These are phyloP conservation scores for Taurulus bubalis DNA, from an alignment of 2,113 vertebrate species.

Conservation along the genomic window DNA sequence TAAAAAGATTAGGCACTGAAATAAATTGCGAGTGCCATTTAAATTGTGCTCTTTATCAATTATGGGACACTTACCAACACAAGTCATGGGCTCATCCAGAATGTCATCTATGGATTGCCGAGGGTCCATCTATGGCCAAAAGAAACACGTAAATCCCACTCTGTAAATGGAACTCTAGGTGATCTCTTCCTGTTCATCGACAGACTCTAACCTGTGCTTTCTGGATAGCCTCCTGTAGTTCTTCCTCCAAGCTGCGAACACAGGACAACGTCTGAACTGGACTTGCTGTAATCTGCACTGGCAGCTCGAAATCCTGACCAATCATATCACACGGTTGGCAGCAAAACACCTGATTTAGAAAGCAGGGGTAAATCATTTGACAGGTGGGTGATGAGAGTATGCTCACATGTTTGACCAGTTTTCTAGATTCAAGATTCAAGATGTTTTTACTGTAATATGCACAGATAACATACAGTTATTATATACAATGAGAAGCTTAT, in stretches of 20 bases:
- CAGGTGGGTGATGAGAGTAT: conserved; percentile 10
- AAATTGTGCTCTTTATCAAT: conserved; percentile 17
- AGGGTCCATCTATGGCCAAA: conserved; percentile 85
- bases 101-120: conserved; percentile 90
- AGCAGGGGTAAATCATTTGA: conserved; percentile 22
- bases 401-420: conserved; percentile 24
- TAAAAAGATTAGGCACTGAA: conserved; percentile 33
- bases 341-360: conserved; percentile 78
- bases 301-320: conserved; percentile 87
- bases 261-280: conserved; percentile 77
- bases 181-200: neutral
- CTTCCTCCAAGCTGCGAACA: conserved; percentile 88
- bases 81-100: conserved; percentile 83
- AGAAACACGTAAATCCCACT: conserved; percentile 16
- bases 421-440: neutral
- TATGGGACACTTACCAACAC: conserved; percentile 79
- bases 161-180: neutral
- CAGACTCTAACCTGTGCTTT: conserved; percentile 86
- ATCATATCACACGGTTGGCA: conserved; percentile 84
- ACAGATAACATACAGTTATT: no score
- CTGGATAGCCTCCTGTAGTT: conserved; percentile 91
- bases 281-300: conserved; percentile 88
- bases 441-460: no score
- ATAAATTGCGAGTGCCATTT: conserved; percentile 19
- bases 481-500: no score